Conservation (phyloP, 2,113 vertebrate genomes). For the Lasiurus borealis region DNA sequence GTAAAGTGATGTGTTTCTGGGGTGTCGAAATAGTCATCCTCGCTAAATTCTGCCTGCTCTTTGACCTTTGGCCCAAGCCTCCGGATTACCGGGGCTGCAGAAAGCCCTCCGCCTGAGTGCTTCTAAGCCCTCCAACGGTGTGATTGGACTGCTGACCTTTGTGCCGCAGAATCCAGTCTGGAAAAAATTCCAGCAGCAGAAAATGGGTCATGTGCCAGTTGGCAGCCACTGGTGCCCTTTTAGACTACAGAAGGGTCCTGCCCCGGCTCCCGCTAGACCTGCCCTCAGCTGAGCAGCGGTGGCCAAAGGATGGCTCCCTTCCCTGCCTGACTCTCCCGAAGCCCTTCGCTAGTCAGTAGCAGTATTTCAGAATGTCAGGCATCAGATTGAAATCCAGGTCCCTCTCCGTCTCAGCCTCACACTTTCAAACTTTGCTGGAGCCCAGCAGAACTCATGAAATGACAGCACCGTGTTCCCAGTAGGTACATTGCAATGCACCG, state of each 20-base stretch:
- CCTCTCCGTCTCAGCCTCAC: not conserved
- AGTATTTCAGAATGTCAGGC: not conserved
- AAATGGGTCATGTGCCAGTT: not conserved
- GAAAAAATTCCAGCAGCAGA: not conserved
- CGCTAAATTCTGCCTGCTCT: not conserved
- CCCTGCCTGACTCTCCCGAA: not conserved
- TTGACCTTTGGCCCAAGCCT: not conserved
- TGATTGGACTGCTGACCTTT: not conserved
- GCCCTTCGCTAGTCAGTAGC: not conserved
- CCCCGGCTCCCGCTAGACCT: not conserved
- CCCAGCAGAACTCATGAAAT: not conserved
- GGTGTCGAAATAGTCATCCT: not conserved
- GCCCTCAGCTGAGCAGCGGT: not conserved
- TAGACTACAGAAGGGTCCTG: not conserved
- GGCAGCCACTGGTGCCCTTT: not conserved
- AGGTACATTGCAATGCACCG: not conserved
- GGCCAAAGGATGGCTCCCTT: not conserved
- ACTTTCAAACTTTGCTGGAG: conserved; percentile 30
- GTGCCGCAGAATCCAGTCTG: conserved; percentile 47
- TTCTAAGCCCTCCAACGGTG: not conserved
- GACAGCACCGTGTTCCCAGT: not conserved
- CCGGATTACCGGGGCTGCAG: not conserved
- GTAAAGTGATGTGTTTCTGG: not conserved
- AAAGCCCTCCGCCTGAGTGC: not conserved
- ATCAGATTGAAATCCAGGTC: not conserved